These are phyloP conservation scores for Cinclus mexicanus DNA, from an alignment of 2,113 vertebrate species.

Conservation along the genomic window DNA sequence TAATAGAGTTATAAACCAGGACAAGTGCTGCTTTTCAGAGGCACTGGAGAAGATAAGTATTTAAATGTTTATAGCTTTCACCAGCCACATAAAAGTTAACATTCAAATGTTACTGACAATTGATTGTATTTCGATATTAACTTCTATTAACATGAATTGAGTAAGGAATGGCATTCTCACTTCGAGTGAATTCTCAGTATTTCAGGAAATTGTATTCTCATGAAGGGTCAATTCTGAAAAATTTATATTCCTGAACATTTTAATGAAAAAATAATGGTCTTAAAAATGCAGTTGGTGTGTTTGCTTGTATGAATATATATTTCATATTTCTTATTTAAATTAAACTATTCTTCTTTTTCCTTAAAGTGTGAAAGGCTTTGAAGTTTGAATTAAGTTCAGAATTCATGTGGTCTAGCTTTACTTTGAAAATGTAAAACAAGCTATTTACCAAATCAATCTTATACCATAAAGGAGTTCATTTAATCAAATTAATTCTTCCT, in stretches of 20 bases:
- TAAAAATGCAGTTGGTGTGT: neutral
- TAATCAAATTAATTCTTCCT: neutral
- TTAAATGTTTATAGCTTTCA: neutral
- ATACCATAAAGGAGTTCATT: neutral
- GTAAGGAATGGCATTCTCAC: neutral
- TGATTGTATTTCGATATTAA: neutral
- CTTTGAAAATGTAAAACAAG: neutral
- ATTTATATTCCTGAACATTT: neutral
- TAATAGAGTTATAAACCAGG: neutral
- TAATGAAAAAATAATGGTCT: neutral
- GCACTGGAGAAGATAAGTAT: neutral
- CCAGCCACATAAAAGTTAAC: neutral
- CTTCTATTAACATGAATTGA: neutral
- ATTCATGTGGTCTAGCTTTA: neutral
- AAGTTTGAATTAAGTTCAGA: neutral
- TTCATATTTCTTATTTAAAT: neutral
- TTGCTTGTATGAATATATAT: neutral
- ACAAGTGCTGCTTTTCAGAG: neutral
- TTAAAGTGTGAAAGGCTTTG: neutral
- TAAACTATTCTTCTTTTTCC: neutral
- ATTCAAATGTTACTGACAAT: neutral
- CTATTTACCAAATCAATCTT: neutral
- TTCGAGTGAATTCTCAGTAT: neutral
- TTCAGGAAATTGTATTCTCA: neutral
- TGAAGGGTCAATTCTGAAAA: neutral